Evolutionary conservation across 2,113 vertebrate genomes (phyloP).

Genomic region (Macaca fascicularis): T2T-MFA8v1.1 NC_088384.1:92253501-92254000

Average conservation of each 20-base stretch:
- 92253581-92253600: slow-evolving; percentile 30
- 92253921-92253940: not conserved
- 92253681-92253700: not conserved
- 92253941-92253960: not conserved
- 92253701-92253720: not conserved
- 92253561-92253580: not conserved
- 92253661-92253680: not conserved
- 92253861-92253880: slow-evolving; percentile 11
- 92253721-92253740: not conserved
- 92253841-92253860: not conserved
- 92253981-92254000: slow-evolving; percentile 10
- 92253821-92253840: not conserved
- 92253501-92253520: not conserved
- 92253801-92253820: not conserved
- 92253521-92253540: not conserved
- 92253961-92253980: slow-evolving; percentile 53
- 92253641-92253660: not conserved
- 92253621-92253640: slow-evolving; percentile 58
- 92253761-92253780: not conserved
- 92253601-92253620: not conserved
- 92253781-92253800: not conserved
- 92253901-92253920: not conserved
- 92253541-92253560: not conserved
- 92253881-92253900: not conserved
- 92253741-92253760: not conserved